Conservation (phyloP, 2,113 vertebrate genomes). For the Myiopsitta monachus region DNA sequence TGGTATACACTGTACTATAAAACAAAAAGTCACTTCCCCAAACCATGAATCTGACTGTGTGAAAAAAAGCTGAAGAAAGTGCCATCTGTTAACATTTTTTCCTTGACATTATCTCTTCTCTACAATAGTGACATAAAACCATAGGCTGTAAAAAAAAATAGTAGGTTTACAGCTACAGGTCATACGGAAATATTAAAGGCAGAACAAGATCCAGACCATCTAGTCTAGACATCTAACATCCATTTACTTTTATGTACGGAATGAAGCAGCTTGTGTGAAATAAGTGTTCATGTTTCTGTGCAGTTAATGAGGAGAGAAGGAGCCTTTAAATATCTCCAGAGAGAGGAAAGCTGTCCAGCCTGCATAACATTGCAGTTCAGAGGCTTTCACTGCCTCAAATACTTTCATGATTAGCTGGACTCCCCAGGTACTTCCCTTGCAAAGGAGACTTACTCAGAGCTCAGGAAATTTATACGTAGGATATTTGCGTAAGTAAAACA, state of each 20-base stretch:
- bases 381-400: not conserved
- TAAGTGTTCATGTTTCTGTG: not conserved
- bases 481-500: not conserved
- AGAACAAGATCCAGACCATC: not conserved
- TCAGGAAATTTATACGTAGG: not conserved
- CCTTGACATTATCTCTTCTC: not conserved
- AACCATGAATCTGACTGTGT: not conserved
- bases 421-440: not conserved
- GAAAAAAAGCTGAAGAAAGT: not conserved
- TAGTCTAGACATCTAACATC: not conserved
- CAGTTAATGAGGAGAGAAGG: not conserved
- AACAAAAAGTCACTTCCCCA: not conserved
- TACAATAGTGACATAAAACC: not conserved
- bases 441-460: not conserved
- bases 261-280: not conserved
- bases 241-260: slow-evolving; percentile 21
- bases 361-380: not conserved
- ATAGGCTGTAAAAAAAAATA: not conserved
- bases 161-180: not conserved
- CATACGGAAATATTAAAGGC: not conserved
- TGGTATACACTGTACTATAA: not conserved
- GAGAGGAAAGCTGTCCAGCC: not conserved
- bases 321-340: not conserved
- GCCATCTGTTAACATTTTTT: not conserved
- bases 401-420: accelerated